A percentile compares a stretch with the other conserved stretches of the same genome.
These are phyloP conservation scores for Mycetomoellerius zeteki DNA, from an alignment of 1,140 invertebrate genomes.

Conservation along the genomic window DNA sequence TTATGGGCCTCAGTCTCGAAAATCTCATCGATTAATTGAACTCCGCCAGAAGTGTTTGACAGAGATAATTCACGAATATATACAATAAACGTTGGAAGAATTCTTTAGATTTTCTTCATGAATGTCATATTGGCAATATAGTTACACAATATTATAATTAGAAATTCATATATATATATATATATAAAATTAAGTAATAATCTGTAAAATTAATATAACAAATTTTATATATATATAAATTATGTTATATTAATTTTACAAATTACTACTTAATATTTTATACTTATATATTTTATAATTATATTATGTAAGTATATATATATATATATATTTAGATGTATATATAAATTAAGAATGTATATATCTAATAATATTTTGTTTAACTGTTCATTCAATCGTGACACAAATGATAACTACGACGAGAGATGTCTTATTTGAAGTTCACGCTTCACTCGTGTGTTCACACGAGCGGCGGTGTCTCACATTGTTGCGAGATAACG, in stretches of 20 bases:
- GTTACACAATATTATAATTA: not conserved
- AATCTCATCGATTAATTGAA: conserved; percentile 4
- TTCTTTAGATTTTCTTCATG: not conserved
- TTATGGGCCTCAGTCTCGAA: not conserved
- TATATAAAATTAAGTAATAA: too few relatives aligned
- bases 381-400: not conserved
- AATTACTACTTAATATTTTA: too few relatives aligned
- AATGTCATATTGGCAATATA: not conserved
- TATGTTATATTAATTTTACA: not conserved
- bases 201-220: too few relatives aligned
- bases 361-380: not conserved
- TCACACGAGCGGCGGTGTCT: not conserved
- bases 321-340: not conserved
- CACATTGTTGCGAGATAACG: conserved; percentile 49
- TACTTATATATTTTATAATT: too few relatives aligned
- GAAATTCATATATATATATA: not conserved
- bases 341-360: not conserved
- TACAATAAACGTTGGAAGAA: not conserved
- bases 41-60: not conserved
- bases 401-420: not conserved
- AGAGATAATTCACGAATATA: not conserved
- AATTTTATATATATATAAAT: not conserved
- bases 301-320: not conserved
- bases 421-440: not conserved
- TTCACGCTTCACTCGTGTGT: not conserved